Evolutionary conservation across 2,113 vertebrate genomes (phyloP), one percentile per base, ranked within the genome.

Genomic region (Rousettus leschenaultii): DNA sequence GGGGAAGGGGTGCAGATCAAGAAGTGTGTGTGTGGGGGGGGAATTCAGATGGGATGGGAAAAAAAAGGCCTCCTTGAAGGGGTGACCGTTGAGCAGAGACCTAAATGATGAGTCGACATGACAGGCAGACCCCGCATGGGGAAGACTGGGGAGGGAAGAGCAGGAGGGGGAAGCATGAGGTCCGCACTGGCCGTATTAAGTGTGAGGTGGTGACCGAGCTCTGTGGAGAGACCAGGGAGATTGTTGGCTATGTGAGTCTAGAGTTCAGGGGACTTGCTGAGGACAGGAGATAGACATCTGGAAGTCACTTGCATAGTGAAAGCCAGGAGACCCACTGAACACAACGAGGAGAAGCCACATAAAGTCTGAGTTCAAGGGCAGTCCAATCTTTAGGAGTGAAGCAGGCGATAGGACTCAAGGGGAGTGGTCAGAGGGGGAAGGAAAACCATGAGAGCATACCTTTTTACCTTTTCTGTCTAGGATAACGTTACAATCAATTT

Each of bases 171-270:
- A 45, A n/a, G 2, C 3, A 26, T 4, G 14, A 40, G 26, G n/a
- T 43, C 63, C 22, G 2, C 43, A 66, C 6, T 38, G 71, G 8
- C 66, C 15, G 3, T 0, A 26, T 4, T 21, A n/a, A 28, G 45
- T 45, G 5, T 2, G 0, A 68, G 5, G 22, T 53, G n/a, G 28
- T 59, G 51, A 6, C 0, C 7, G 45, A 61, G 7, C 35, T 16
- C 66, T 16, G 28, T 14, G 19, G 40, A 78, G 75, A 30, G 3
- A 24, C 0, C 12, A 22, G 38, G 6, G 65, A 59, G 22, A 33
- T 0, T 2, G 63, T 0, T 38, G 55, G 38, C 11, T 57, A 12
- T 0, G 3, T 0, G 14, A 45, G 22, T 66, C 71, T n/a, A 2
- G 28, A 70, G 91, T 30, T 63, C 79, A 55, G 2, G 30, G 30